Base-by-base conservation (phyloP, 2,113 vertebrate genomes). In the Rhinoptilus africanus region DNA sequence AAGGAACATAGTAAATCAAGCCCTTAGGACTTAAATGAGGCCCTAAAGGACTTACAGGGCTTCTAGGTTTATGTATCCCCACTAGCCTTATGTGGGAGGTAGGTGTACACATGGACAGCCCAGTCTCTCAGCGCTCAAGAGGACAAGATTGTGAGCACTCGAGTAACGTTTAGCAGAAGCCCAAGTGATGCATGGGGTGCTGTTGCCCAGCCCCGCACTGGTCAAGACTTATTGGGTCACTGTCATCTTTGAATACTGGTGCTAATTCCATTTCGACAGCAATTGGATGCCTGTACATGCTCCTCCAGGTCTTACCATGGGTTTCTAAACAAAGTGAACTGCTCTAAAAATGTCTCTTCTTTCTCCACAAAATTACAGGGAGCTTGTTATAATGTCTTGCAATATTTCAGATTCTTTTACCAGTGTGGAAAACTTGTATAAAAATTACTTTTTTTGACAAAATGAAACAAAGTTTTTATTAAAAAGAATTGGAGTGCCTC, bases 41-140 rank as follows among this genome's bases (percentile, higher is more conserved):
- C 8, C 6, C 14, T 88, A 34, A 86, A 86, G 26, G 64, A 60
- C 34, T 69, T 66, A 8, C 0, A 41, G 32, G 54, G 21, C 57
- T 89, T 26, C 34, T 30, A 84, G 48, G 27, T 73, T 85, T 67
- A 1, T 45, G 12, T 35, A 35, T 71, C 39, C 27, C 24, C 28
- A 20, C 48, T 73, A 34, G 26, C 73, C 15, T 79, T 39, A 41
- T 8, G 35, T 10, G 8, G 48, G 22, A 80, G 39, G 39, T 8
- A 23, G 53, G 9, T 51, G 16, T 13, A 8, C 34, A 23, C 16
- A n/a, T 3, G 12, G 67, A 26, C 30, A 69, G 8, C 39, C 34
- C 14, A 1, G 0, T 60, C 85, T 64, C 48, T 73, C 43, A 56
- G 1, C 0, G 1, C 17, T 73, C 8, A 37, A 53, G 45, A 78